Conservation (phyloP, 2,888 invertebrate genomes). For the Meiosimyza platycephala region DNA sequence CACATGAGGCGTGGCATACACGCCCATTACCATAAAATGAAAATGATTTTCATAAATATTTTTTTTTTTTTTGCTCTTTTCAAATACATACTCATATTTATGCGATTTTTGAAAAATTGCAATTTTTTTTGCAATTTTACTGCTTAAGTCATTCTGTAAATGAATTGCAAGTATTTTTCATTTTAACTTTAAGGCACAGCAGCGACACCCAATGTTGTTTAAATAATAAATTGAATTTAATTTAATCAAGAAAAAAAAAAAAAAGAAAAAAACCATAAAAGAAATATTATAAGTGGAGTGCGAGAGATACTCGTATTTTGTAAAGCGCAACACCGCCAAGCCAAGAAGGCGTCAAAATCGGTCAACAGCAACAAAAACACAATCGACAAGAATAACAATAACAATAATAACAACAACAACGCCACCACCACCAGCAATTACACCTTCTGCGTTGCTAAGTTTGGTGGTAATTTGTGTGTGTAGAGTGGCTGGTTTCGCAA, state of each 20-base stretch:
- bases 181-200: background rate
- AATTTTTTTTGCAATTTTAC: background rate
- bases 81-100: background rate
- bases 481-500: slow-evolving; percentile 12
- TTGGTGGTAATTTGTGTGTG: slow-evolving; percentile 3
- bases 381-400: too few relatives aligned
- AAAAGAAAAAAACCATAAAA: background rate
- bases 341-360: too few relatives aligned
- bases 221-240: slow-evolving; percentile 37
- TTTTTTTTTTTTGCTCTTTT: background rate
- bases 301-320: too few relatives aligned
- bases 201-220: slow-evolving; percentile 29
- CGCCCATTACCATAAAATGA: too few relatives aligned
- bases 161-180: slow-evolving; percentile 30
- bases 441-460: slow-evolving; percentile 13
- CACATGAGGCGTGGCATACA: too few relatives aligned
- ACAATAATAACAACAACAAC: slow-evolving; percentile 5
- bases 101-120: background rate
- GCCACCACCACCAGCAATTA: background rate
- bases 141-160: slow-evolving; percentile 25
- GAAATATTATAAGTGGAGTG: too few relatives aligned
- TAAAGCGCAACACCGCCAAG: too few relatives aligned
- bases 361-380: too few relatives aligned
- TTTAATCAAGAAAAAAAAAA: slow-evolving; percentile 14
- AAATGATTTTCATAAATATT: background rate